Conservation (phyloP, 2,888 invertebrate genomes). For the Drosophila anceps region DNA sequence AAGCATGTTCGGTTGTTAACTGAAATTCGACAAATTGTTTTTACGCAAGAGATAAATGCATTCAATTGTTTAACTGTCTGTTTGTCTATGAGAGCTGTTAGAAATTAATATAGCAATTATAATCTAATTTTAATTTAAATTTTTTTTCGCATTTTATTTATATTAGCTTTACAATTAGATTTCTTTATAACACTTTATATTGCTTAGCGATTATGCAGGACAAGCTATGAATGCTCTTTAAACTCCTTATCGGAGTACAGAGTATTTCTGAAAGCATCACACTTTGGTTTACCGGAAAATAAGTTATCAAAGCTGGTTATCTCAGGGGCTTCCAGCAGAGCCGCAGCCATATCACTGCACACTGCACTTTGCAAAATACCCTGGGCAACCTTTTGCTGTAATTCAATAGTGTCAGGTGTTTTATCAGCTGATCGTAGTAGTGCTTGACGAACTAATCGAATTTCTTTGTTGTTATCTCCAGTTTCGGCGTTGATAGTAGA, state of each 20-base stretch:
- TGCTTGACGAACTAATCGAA: slow-evolving; percentile 79
- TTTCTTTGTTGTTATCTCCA: slow-evolving; percentile 14
- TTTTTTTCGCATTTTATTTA: neutral
- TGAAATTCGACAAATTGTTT: neutral
- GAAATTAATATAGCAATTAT: neutral
- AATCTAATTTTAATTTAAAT: neutral
- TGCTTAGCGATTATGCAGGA: too few relatives aligned
- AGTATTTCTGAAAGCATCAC: too few relatives aligned
- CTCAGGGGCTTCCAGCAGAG: too few relatives aligned
- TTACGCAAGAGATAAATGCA: neutral
- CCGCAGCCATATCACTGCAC: too few relatives aligned
- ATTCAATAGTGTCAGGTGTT: slow-evolving; percentile 65
- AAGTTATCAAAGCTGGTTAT: too few relatives aligned
- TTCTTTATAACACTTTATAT: neutral
- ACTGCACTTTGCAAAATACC: too few relatives aligned
- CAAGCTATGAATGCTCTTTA: too few relatives aligned
- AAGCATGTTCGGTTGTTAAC: neutral
- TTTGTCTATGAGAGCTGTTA: neutral
- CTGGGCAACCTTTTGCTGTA: too few relatives aligned
- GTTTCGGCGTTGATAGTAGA: too few relatives aligned
- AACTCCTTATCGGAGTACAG: too few relatives aligned
- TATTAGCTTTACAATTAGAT: neutral
- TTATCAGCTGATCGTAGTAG: slow-evolving; percentile 73
- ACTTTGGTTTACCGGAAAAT: neutral
- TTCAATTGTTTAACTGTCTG: neutral